These are phyloP conservation scores for Lycopodina hypogea DNA, from an alignment of 37 sponge, comb jelly and placozoan species.

Conservation along the genomic window DNA sequence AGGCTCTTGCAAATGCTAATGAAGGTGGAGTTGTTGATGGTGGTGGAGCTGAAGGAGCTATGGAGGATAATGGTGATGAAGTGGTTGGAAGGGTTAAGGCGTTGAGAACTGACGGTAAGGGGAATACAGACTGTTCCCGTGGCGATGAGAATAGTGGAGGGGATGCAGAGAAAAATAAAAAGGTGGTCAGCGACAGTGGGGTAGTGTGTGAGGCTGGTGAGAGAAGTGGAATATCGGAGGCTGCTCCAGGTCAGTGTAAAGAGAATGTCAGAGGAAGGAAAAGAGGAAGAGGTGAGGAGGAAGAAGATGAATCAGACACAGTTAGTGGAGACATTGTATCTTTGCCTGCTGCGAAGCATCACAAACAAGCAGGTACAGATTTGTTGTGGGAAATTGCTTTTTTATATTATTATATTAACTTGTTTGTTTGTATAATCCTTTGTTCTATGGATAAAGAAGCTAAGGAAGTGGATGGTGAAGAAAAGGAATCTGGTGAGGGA, in stretches of 20 bases:
- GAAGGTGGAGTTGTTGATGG: background rate
- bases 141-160: background rate
- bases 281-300: slow-evolving; percentile 2
- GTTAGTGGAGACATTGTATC: background rate
- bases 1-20: too few relatives aligned
- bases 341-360: background rate
- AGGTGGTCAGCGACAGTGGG: background rate
- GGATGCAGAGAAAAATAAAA: background rate
- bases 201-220: background rate
- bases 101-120: too few relatives aligned
- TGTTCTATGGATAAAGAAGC: background rate
- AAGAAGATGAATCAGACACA: background rate
- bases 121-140: background rate
- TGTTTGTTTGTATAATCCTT: too few relatives aligned
- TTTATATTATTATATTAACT: too few relatives aligned
- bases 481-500: background rate
- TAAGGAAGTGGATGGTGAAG: background rate
- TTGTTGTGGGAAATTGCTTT: too few relatives aligned
- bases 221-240: background rate
- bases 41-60: background rate
- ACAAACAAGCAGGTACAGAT: background rate
- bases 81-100: too few relatives aligned
- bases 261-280: background rate
- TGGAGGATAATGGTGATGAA: background rate
- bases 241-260: background rate